Evolutionary conservation across 2,888 invertebrate species (phyloP), one percentile per base, ranked within the genome.

Genomic region (Venustoraphidia nigricollis): DNA sequence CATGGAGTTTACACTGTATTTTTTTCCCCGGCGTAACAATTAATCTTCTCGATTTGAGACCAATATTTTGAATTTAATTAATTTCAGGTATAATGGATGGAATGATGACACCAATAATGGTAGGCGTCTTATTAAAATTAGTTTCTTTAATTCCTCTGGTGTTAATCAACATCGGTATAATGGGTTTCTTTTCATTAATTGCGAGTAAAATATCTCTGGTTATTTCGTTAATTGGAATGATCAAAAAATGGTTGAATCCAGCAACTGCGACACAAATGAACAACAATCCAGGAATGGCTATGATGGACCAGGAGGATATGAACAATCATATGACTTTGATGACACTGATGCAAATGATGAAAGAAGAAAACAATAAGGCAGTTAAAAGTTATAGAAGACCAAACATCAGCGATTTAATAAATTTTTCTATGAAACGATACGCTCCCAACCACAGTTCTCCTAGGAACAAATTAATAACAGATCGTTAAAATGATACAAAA

Each of bases 121-220:
- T 60, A 3, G 61, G 62, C 4, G 46, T 63, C 10, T 58, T 62
- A 10, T 50, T 64, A 9, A 64, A 64, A 52, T 56, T 63, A 14
- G 49, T 59, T 34, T 56, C 60, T 10, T 45, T 62, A 0, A 53
- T 63, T 34, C 64, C 64, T 6, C 41, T 63, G 8, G 55, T 62
- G n/a, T 51, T 65, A n/a, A 54, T 58, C 5, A 60, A 62, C 47
- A 55, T 64, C 11, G 57, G 57, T 1, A 49, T 65, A 1, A 51
- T 64, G 3, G 59, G 60, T 14, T 49, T 58, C n/a, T 54, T 61
- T 53, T 60, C 62, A 35, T 55, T 64, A 34, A 45, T 64, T 8
- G 53, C 59, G 10, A 58, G 63, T 42, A 65, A 63, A 44, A 38
- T 64, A 6, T 61, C 62, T 36, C 56, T 63, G 1, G 34, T 63